These are phyloP conservation scores for Macroglossus sobrinus DNA, from an alignment of 2,113 vertebrate species.

Conservation along the genomic window DNA sequence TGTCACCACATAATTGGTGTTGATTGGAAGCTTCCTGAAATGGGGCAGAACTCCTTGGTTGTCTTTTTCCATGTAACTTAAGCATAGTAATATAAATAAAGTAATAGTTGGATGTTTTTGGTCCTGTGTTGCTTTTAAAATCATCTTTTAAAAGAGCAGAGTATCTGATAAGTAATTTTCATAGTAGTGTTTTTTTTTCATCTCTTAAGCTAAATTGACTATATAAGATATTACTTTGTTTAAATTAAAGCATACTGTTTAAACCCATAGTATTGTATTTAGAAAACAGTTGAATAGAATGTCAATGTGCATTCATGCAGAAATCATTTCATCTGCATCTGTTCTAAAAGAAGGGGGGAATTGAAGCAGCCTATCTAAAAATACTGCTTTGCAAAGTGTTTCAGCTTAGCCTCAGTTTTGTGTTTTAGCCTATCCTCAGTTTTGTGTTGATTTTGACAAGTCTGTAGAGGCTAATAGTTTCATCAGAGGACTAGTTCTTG, in stretches of 20 bases:
- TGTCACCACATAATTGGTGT: slow-evolving; percentile 80
- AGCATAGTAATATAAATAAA: slow-evolving; percentile 86
- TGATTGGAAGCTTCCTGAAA: slow-evolving; percentile 81
- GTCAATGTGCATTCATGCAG: slow-evolving; percentile 76
- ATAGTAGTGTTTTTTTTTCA: slow-evolving; percentile 59
- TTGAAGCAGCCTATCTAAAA: slow-evolving; percentile 79
- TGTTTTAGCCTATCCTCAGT: background rate
- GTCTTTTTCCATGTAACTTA: slow-evolving; percentile 83
- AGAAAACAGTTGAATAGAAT: slow-evolving; percentile 78
- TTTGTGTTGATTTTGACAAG: slow-evolving; percentile 39
- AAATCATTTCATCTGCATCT: slow-evolving; percentile 76
- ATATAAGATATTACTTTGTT: slow-evolving; percentile 70
- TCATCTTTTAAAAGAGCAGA: slow-evolving; percentile 73
- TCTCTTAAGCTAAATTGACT: slow-evolving; percentile 71
- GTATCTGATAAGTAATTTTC: slow-evolving; percentile 74
- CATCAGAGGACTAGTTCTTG: slow-evolving; percentile 60
- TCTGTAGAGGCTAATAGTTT: slow-evolving; percentile 46
- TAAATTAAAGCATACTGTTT: slow-evolving; percentile 72
- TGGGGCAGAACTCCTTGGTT: slow-evolving; percentile 83
- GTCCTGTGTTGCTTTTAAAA: slow-evolving; percentile 83
- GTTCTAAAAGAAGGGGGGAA: slow-evolving; percentile 60
- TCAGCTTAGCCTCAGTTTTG: background rate
- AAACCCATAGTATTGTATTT: slow-evolving; percentile 74
- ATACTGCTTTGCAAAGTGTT: slow-evolving; percentile 72
- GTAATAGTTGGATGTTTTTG: slow-evolving; percentile 81